These are phyloP conservation scores for Crotalus viridis DNA, from an alignment of 2,113 vertebrate species.

Conservation along the genomic window DNA sequence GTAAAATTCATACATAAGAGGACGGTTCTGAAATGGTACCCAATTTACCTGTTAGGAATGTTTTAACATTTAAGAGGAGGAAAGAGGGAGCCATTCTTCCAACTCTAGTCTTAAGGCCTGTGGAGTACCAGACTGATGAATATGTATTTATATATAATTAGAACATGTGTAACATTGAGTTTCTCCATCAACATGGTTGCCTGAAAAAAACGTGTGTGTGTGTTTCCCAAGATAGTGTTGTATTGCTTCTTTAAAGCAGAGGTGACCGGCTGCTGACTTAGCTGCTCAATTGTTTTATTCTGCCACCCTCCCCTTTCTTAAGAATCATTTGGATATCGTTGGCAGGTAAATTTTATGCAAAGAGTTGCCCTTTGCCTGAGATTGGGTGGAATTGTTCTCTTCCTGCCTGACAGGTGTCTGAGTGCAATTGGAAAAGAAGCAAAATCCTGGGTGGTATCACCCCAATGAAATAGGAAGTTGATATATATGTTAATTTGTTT, in stretches of 20 bases:
- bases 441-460: background rate
- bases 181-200: background rate
- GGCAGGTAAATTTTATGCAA: conserved; percentile 29
- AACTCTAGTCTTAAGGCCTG: background rate
- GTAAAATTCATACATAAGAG: background rate
- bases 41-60: too few species aligned
- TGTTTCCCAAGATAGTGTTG: background rate
- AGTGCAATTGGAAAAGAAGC: fast-evolving
- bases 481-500: too few species aligned
- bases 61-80: background rate
- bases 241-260: background rate
- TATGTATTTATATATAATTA: background rate
- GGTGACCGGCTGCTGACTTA: background rate
- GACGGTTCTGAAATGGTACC: background rate
- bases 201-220: background rate
- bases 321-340: conserved; percentile 10
- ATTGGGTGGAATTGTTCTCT: background rate
- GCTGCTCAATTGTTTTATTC: background rate
- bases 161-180: background rate
- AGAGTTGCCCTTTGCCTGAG: conserved; percentile 23
- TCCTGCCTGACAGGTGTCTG: background rate
- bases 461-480: background rate
- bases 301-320: background rate
- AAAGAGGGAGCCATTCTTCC: too few species aligned
- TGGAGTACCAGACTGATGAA: background rate